These are phyloP conservation scores for Drepanosiphum platanoidis DNA, from an alignment of 2,888 invertebrate genomes.

Conservation along the genomic window DNA sequence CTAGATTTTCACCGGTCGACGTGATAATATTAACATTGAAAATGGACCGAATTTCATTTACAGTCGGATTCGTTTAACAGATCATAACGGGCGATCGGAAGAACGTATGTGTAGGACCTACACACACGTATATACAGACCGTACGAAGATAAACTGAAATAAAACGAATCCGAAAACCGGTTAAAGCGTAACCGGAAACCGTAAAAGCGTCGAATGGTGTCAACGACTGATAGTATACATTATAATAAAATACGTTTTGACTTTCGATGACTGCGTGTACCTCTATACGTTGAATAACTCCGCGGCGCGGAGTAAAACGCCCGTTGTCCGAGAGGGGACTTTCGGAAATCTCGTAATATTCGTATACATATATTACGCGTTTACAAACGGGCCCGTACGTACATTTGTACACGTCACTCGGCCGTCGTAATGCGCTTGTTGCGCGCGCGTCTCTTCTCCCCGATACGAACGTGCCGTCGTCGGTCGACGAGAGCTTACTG, in stretches of 20 bases:
- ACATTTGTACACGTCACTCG: conserved; percentile 28
- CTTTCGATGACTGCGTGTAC: conserved; percentile 46
- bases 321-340: not conserved
- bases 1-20: not conserved
- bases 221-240: conserved; percentile 57
- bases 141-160: conserved; percentile 33
- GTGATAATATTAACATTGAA: conserved; percentile 1
- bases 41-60: conserved; percentile 38
- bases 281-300: conserved; percentile 35
- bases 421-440: not conserved
- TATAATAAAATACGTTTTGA: conserved; percentile 47
- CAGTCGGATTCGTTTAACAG: not conserved
- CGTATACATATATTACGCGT: not conserved
- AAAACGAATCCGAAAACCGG: conserved; percentile 39
- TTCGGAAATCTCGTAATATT: not conserved
- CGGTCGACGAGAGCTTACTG: conserved; percentile 20
- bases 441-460: not conserved
- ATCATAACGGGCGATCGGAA: not conserved
- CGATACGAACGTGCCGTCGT: not conserved
- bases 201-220: conserved; percentile 54
- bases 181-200: conserved; percentile 45
- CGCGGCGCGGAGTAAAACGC: not conserved
- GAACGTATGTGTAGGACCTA: too few relatives aligned
- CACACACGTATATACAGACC: too few relatives aligned
- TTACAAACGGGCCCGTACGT: not conserved